Base-by-base conservation (phyloP, 2,113 vertebrate genomes). In the Paradisaea rubra region DNA sequence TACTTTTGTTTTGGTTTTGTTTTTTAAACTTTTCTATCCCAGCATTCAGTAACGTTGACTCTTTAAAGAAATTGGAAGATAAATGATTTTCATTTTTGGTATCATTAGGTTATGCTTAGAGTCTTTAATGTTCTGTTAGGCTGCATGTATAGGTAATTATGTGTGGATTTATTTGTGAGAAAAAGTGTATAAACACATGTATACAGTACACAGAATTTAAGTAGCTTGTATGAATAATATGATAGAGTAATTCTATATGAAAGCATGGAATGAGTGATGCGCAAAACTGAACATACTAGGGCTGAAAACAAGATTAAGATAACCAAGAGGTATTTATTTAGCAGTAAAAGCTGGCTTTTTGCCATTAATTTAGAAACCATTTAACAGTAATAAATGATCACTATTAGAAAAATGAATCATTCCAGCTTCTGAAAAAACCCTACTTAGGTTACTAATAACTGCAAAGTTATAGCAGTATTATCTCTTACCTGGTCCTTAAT, bases 401-500 rank as follows among this genome's bases (percentile, higher is more conserved):
- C 53, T 82, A 94, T 71, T 49, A 94, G 86, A 96, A 95, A 90
- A 92, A 94, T 8, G 56, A 96, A 94, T 73, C 68, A 95, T 88
- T 97, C 59, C 77, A 91, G 93, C 86, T 94, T 97, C 64, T 31
- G 68, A 94, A 88, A 96, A 79, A 94, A 86, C 33, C 39, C 70
- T 93, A 79, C 64, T 93, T 80, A 92, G 53, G 68, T 73, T 91
- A 97, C 94, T 83, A 96, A 89, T 76, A 86, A 92, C 93, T 96
- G 86, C 78, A 96, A 96, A 96, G 92, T 88, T 82, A 94, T 70
- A 56, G 85, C 90, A 93, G 89, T 91, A 80, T 93, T 81, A 72
- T 96, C 79, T 95, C 98, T 96, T 98, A 99, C 99, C 99, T 99
- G 98, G 77, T 98, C 97, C 96, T 98, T 98, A 88, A 98, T 98